Base-by-base conservation (phyloP, 2,888 invertebrate genomes). In the Conus canariensis region DNA sequence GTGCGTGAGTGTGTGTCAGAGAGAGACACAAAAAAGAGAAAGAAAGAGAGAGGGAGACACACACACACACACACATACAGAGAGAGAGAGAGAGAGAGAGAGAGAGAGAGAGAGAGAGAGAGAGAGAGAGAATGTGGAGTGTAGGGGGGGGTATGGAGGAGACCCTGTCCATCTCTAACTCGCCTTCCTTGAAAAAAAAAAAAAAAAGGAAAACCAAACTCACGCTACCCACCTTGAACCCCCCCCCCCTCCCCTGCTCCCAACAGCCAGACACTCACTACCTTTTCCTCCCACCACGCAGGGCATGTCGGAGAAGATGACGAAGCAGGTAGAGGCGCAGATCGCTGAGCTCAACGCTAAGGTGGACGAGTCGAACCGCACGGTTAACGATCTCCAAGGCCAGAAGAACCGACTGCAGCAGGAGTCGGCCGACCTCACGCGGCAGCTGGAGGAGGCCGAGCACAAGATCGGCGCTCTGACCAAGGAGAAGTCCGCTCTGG, bases 361-460 rank as follows among this genome's bases (percentile, higher is more conserved):
- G 97, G 97, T 99, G 96, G 99, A 99, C 95, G 99, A 64, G 96
- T 98, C 98, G 97, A 98, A 98, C 97, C 98, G 99, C 97, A 98
- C 98, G 93, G 97, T 99, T 96, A 98, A 98, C 96, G 99, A 99
- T 97, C 98, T 99, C 97, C 94, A 95, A 85, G 93, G 94, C 45
- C 93, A 93, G 90, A 99, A 99, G 98, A 99, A 98, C 98, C 99
- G 99, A 97, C 97, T 99, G 97, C 98, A 98, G 96, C 98, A 98
- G 96, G 99, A 99, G 97, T 99, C 99, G 97, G 98, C 98, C 95
- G 99, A 99, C 97, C 97, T 99, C 94, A 97, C 98, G 96, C 98
- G 99, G 95, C 99, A 99, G 93, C 97, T 99, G 96, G 99, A 99
- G 97, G 99, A 99, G 97, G 99, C 99, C 96, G 99, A 99, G 97